Conservation (phyloP, 2,113 vertebrate genomes). For the Oncorhynchus masou region DNA sequence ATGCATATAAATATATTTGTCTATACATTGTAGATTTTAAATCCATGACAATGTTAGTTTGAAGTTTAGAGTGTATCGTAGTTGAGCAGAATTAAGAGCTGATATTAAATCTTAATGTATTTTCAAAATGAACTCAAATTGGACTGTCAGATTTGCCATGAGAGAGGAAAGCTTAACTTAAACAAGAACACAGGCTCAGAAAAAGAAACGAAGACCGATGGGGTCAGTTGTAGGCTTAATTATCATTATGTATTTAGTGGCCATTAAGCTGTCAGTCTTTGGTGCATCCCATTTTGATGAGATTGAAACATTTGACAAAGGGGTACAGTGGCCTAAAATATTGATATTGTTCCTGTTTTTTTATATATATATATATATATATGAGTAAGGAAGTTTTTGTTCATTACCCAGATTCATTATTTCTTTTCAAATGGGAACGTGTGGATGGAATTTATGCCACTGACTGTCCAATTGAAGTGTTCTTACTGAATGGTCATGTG, state of each 20-base stretch:
- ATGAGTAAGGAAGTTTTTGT: slow-evolving; percentile 44
- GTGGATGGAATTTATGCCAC: slow-evolving; percentile 50
- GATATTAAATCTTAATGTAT: slow-evolving; percentile 53
- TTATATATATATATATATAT: no score
- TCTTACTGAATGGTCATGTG: slow-evolving; percentile 49
- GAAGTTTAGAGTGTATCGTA: slow-evolving; percentile 77
- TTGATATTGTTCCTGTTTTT: slow-evolving; percentile 27
- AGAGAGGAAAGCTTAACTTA: slow-evolving; percentile 36
- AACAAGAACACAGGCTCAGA: not conserved
- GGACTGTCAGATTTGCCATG: slow-evolving; percentile 34
- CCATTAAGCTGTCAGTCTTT: slow-evolving; percentile 31
- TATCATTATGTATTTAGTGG: slow-evolving; percentile 32
- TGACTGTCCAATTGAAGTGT: slow-evolving; percentile 50
- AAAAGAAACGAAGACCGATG: not conserved
- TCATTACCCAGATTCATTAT: slow-evolving; percentile 53
- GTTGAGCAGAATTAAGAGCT: slow-evolving; percentile 69
- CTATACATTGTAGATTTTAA: slow-evolving; percentile 83
- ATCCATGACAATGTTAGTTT: slow-evolving; percentile 77
- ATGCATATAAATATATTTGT: slow-evolving; percentile 72
- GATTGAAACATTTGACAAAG: not conserved
- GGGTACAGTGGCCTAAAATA: slow-evolving; percentile 6
- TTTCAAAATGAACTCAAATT: slow-evolving; percentile 43
- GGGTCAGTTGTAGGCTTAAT: slow-evolving; percentile 4
- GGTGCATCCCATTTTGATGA: slow-evolving; percentile 52
- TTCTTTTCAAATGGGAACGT: slow-evolving; percentile 47